Evolutionary conservation across 2,113 vertebrate species (phyloP).

Genomic region (Crocuta crocuta): DNA sequence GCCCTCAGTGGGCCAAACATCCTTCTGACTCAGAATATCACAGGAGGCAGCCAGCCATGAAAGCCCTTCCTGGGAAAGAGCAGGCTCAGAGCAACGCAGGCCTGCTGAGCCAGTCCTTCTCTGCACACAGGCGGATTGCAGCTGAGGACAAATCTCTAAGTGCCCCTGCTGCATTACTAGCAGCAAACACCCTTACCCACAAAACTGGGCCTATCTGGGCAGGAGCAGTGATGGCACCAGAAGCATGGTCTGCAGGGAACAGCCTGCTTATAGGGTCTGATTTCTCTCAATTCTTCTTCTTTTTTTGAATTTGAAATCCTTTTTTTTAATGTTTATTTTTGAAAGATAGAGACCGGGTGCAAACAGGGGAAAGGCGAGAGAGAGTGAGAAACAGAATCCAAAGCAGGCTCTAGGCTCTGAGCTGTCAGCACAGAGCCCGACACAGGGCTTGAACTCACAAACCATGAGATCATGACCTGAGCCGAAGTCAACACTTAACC

Average conservation of each 20-base stretch:
- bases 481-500: no score
- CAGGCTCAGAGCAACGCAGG: neutral
- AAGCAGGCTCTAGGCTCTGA: no score
- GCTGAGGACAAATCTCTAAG: no score
- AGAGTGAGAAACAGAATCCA: no score
- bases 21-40: no score
- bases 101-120: neutral
- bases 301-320: no score
- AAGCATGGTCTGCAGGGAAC: neutral
- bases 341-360: no score
- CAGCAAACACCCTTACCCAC: neutral
- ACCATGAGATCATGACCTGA: no score
- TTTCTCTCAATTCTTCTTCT: neutral
- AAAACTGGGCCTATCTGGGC: neutral
- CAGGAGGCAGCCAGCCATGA: neutral
- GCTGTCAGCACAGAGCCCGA: no score
- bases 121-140: neutral
- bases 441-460: no score
- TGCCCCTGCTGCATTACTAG: neutral
- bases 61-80: neutral
- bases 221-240: neutral
- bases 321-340: neutral
- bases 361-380: no score
- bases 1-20: neutral
- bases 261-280: neutral